Conservation (phyloP, 2,888 invertebrate species). For the Clostera curtula region DNA sequence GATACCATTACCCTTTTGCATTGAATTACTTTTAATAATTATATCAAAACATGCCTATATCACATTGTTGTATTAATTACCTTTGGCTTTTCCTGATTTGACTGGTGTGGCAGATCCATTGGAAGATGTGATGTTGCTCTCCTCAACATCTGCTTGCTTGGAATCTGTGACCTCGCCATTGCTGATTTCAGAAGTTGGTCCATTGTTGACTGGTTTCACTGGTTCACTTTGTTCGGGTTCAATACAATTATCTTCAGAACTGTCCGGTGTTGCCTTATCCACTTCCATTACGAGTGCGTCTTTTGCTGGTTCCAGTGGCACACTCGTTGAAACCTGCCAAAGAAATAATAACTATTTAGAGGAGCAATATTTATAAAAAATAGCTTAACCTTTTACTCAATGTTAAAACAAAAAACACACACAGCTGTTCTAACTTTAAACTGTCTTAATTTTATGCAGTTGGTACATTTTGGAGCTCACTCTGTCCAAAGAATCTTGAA, state of each 20-base stretch:
- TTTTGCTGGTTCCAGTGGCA: slow-evolving; percentile 35
- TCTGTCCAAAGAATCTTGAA: too few species aligned
- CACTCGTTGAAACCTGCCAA: slow-evolving; percentile 62
- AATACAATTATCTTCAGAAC: slow-evolving; percentile 57
- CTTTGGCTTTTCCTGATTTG: slow-evolving; percentile 53
- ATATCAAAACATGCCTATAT: not conserved
- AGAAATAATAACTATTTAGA: not conserved
- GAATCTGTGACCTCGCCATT: slow-evolving; percentile 67
- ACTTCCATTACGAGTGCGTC: slow-evolving; percentile 36
- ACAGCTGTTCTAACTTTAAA: too few species aligned
- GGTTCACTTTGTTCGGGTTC: slow-evolving; percentile 60
- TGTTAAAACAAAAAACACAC: too few species aligned
- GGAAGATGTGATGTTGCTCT: slow-evolving; percentile 63
- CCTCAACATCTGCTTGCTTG: slow-evolving; percentile 51
- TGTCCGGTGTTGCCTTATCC: slow-evolving; percentile 58
- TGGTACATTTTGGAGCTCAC: too few species aligned
- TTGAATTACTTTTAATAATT: too few species aligned
- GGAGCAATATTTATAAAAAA: slow-evolving; percentile 2
- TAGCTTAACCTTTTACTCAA: too few species aligned
- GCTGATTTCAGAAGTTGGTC: slow-evolving; percentile 35
- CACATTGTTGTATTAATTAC: slow-evolving; percentile 20
- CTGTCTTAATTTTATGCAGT: too few species aligned
- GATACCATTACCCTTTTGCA: too few species aligned
- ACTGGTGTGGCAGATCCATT: slow-evolving; percentile 65
- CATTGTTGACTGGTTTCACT: slow-evolving; percentile 35